Evolutionary conservation across 2,888 invertebrate genomes (phyloP).

Genomic region (Xylota sylvarum): DNA sequence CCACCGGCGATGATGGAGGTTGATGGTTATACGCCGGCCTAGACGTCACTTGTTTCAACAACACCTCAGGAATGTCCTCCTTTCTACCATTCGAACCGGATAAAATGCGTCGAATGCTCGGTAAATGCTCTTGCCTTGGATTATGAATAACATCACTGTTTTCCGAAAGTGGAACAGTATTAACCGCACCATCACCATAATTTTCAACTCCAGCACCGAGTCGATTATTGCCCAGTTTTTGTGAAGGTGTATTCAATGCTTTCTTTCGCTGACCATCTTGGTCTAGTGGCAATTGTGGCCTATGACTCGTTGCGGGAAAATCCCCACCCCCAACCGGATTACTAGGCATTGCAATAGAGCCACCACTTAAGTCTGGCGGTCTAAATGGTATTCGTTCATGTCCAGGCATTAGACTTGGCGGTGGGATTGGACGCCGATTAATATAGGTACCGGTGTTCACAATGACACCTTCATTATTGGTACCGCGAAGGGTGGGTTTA

Average conservation of each 20-base stretch:
- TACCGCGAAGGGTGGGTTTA: conserved; percentile 92
- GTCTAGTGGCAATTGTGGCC: conserved; percentile 48
- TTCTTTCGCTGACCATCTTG: conserved; percentile 86
- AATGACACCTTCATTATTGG: conserved; percentile 86
- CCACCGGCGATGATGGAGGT: conserved; percentile 82
- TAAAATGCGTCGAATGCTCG: conserved; percentile 93
- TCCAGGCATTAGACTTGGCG: conserved; percentile 92
- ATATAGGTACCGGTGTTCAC: conserved; percentile 85
- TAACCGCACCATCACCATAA: conserved; percentile 56
- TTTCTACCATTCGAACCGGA: conserved; percentile 94
- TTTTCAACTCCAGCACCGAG: conserved; percentile 60
- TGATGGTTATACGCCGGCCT: conserved; percentile 83
- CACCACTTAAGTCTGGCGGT: conserved; percentile 85
- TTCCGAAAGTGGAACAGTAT: conserved; percentile 62
- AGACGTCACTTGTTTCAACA: conserved; percentile 89
- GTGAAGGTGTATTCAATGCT: conserved; percentile 90
- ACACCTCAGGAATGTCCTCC: conserved; percentile 92
- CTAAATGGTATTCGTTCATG: conserved; percentile 94
- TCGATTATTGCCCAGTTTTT: conserved; percentile 85
- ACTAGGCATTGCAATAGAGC: conserved; percentile 54
- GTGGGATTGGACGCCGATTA: conserved; percentile 92
- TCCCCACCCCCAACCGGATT: conserved; percentile 59
- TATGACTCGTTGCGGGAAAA: conserved; percentile 66
- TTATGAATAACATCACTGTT: conserved; percentile 83
- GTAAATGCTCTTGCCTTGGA: conserved; percentile 88